These are phyloP conservation scores for Acanthornis magna DNA, from an alignment of 2,797 vertebrate genomes.

Conservation along the genomic window DNA sequence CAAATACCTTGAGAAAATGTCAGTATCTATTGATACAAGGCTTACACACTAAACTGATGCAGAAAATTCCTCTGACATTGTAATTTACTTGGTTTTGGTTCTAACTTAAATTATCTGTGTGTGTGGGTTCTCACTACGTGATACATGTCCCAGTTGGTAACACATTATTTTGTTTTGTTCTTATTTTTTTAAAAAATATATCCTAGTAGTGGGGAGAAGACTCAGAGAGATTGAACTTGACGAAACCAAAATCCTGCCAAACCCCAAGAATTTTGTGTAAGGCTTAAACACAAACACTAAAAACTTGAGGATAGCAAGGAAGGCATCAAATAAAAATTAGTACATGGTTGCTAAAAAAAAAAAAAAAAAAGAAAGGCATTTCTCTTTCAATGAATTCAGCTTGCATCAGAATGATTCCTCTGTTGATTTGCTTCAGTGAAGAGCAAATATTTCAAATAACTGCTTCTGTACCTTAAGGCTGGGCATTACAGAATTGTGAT, in stretches of 20 bases:
- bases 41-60: not conserved
- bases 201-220: not conserved
- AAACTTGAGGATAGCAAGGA: not conserved
- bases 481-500: not conserved
- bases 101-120: not conserved
- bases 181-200: not conserved
- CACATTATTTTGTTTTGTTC: not conserved
- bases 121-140: fast-evolving
- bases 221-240: not conserved
- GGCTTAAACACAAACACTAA: not conserved
- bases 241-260: not conserved
- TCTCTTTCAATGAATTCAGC: not conserved
- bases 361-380: not conserved
- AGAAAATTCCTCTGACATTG: not conserved
- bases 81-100: not conserved
- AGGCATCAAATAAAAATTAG: not conserved
- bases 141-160: not conserved
- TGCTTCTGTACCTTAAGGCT: not conserved
- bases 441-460: not conserved
- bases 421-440: not conserved
- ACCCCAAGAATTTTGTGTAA: not conserved
- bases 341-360: not conserved
- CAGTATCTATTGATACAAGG: not conserved
- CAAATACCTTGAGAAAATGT: not conserved
- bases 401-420: not conserved